Evolutionary conservation across 2,113 vertebrate genomes (phyloP).

Genomic region (Stictonetta naevosa): DNA sequence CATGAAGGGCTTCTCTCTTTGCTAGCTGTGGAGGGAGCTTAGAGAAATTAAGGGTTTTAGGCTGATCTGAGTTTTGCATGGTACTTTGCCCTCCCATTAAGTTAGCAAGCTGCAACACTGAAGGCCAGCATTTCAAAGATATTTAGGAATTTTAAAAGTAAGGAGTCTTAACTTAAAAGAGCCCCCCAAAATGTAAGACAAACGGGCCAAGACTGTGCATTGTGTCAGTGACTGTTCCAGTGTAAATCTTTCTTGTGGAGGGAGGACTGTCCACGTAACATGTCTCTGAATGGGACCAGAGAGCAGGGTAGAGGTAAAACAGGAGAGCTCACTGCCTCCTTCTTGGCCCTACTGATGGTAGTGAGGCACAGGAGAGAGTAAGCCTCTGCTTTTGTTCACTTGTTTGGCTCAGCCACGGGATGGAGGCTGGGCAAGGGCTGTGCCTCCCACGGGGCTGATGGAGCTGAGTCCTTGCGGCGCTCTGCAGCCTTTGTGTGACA

Average conservation of each 20-base stretch:
- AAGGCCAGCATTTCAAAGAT: background rate
- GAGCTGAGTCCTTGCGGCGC: background rate
- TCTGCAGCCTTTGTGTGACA: background rate
- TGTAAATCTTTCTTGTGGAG: background rate
- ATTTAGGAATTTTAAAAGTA: background rate
- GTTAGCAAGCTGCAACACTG: background rate
- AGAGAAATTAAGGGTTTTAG: conserved; percentile 17
- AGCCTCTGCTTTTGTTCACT: background rate
- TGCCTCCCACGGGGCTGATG: accelerated
- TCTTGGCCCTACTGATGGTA: background rate
- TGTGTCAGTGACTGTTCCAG: background rate
- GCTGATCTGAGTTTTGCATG: background rate
- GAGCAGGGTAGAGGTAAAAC: background rate
- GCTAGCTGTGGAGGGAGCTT: background rate
- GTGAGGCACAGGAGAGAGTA: background rate
- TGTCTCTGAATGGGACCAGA: accelerated
- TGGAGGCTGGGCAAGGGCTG: accelerated
- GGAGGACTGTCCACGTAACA: background rate
- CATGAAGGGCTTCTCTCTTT: background rate
- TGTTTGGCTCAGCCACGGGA: background rate
- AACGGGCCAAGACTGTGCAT: background rate
- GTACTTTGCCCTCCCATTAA: background rate
- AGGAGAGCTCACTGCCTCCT: background rate
- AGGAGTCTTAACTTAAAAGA: background rate
- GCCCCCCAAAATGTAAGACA: background rate